phyloP scores from a whole-genome alignment of 2,113 vertebrate species.

The Gobio gobio region DNA sequence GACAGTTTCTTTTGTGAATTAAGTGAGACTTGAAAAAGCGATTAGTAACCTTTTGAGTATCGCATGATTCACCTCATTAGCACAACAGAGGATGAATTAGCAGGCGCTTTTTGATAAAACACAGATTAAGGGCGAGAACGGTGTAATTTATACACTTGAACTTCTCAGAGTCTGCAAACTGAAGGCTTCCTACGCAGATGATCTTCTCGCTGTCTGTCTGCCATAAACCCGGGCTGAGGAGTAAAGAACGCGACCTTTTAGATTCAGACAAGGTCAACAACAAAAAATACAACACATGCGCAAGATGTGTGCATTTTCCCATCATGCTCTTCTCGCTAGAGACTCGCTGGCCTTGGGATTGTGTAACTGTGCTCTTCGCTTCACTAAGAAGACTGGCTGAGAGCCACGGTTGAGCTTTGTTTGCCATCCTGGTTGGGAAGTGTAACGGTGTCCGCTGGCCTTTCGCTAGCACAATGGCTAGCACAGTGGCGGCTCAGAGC shows the following conservation, averaged over 20 bases:
- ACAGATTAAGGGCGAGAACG: constrained; percentile 14
- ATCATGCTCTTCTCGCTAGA: constrained; percentile 50
- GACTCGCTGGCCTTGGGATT: constrained; percentile 54
- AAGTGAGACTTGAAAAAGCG: constrained; percentile 21
- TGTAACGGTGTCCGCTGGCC: constrained; percentile 70
- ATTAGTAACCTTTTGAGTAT: neutral
- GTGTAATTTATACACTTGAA: constrained; percentile 52
- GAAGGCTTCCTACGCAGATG: constrained; percentile 24
- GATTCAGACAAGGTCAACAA: constrained; percentile 1
- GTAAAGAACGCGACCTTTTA: constrained; percentile 19
- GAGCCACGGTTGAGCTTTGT: constrained; percentile 52
- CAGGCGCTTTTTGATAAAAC: constrained; percentile 19
- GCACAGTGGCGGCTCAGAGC: constrained; percentile 69
- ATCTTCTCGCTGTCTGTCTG: neutral
- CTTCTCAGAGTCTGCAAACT: constrained; percentile 50
- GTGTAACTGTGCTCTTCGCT: constrained; percentile 56
- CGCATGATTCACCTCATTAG: constrained; percentile 32
- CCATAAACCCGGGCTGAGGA: neutral
- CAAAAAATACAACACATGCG: neutral
- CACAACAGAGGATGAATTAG: constrained; percentile 33
- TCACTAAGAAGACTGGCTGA: constrained; percentile 52
- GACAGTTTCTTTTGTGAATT: constrained; percentile 20
- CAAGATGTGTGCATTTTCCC: constrained; percentile 35
- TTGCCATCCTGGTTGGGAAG: constrained; percentile 67
- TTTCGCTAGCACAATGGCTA: constrained; percentile 74